Evolutionary conservation across 2,888 invertebrate species (phyloP), one percentile per base, ranked within the genome.

Genomic region (Amphimallon solstitiale): DNA sequence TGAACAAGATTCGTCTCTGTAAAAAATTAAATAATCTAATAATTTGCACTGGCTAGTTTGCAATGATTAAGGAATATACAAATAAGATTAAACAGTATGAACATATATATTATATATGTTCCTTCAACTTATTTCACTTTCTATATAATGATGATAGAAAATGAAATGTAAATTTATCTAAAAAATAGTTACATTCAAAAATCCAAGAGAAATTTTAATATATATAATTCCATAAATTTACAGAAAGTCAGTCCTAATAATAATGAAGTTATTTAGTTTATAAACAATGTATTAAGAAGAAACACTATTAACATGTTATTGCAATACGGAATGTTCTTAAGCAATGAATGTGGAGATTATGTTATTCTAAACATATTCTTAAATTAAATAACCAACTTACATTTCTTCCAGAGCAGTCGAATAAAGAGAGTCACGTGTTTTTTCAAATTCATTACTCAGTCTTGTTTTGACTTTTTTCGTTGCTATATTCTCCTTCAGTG

Each of bases 391-490:
- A 60, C 64, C 70, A 70, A 86, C 87, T 87, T 80, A 89, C 88
- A 87, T 85, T 69, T 90, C 92, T 77, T 93, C 93, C 73, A 92
- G 82, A 2, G 93, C 92, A 67, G 92, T 90, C 78, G 89, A 86
- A 75, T 94, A 93, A 35, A 93, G 82, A 17, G 92, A 91, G 43
- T 92, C 91, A 73, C 91, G 91, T 75, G 89, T 89, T 82, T 88
- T 88, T 76, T 89, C 88, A 69, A 91, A 90, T 59, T 90, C 88
- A 82, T 90, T 89, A 76, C 90, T 90, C 63, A 86, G 82, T 75
- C 86, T 85, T 23, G 85, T 82, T 77, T 85, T 86, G 52, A 84
- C 83, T 43, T 82, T 77, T 60, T 66, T 70, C 7, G 71, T 73
- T 60, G 72, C 74, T 17, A 83, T 84, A 61, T 67, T 74, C 38